These are phyloP conservation scores for Caenorhabditis sinica DNA, from an alignment of 2,888 invertebrate genomes.

Conservation along the genomic window DNA sequence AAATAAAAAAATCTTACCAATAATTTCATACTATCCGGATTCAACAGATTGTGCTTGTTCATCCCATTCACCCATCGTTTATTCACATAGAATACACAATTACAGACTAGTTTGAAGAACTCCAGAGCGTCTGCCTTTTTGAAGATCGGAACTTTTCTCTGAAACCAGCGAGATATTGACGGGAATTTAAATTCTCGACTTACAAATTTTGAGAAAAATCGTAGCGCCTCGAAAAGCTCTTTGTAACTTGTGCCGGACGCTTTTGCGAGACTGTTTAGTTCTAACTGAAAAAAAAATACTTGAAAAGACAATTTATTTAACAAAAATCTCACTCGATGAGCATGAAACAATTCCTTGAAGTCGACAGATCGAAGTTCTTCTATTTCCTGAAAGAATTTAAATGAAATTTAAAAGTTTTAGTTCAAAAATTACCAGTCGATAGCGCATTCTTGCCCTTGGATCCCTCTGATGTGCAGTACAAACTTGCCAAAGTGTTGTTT, in stretches of 20 bases:
- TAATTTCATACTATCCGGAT: not conserved
- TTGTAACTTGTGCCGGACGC: slow-evolving; percentile 8
- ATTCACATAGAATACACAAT: slow-evolving; percentile 18
- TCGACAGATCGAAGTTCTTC: not conserved
- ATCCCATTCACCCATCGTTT: slow-evolving; percentile 9
- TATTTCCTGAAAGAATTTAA: not conserved
- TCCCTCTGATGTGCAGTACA: slow-evolving; percentile 17
- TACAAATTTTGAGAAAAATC: slow-evolving; percentile 32
- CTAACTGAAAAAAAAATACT: slow-evolving; percentile 8
- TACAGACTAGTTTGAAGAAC: slow-evolving; percentile 25
- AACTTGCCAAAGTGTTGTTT: slow-evolving; percentile 16
- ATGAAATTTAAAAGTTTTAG: no score
- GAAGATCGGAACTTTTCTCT: slow-evolving; percentile 16
- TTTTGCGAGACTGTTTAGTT: slow-evolving; percentile 6
- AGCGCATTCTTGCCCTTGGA: no score
- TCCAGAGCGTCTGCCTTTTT: not conserved
- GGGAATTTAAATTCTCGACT: not conserved
- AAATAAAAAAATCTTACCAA: not conserved
- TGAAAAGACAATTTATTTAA: slow-evolving; percentile 1
- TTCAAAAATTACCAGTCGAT: no score
- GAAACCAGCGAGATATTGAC: slow-evolving; percentile 4
- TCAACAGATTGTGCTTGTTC: slow-evolving; percentile 3
- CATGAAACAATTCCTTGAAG: not conserved
- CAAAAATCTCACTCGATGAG: slow-evolving; percentile 7
- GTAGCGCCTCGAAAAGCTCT: slow-evolving; percentile 19